phyloP scores from a whole-genome alignment of 2,888 invertebrate species.

The Eupeodes latifasciatus region DNA sequence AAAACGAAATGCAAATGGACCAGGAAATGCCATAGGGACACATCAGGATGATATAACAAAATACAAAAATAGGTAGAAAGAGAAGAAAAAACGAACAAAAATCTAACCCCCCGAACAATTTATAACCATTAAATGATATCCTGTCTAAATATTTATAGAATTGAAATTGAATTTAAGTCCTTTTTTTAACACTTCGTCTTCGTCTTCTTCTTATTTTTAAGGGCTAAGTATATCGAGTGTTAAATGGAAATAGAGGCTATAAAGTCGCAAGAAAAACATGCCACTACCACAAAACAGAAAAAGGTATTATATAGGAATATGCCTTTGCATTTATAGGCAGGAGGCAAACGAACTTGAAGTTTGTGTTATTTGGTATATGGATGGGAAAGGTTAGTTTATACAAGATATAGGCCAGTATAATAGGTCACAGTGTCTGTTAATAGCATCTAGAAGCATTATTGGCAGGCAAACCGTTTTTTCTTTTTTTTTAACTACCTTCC shows the following conservation, averaged over 20 bases:
- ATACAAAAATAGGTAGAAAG: background rate
- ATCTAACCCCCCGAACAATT: constrained; percentile 55
- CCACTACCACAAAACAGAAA: constrained; percentile 2
- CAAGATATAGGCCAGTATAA: constrained; percentile 34
- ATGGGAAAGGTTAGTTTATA: too few species aligned
- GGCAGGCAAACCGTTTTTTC: background rate
- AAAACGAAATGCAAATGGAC: constrained; percentile 31
- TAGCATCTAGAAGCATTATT: constrained; percentile 32
- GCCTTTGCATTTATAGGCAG: constrained; percentile 9
- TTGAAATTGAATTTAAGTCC: constrained; percentile 71
- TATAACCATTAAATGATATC: constrained; percentile 71
- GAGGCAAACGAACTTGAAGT: constrained; percentile 4
- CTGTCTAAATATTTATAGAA: constrained; percentile 72
- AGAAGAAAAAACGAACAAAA: background rate
- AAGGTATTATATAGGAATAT: background rate
- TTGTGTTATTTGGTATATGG: background rate
- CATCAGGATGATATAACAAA: background rate
- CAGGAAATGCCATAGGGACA: constrained; percentile 30
- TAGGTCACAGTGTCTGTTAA: constrained; percentile 45
- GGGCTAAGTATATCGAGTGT: constrained; percentile 25
- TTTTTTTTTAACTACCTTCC: background rate
- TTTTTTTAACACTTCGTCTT: constrained; percentile 45
- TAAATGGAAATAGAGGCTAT: constrained; percentile 40
- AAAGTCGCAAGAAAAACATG: constrained; percentile 29
- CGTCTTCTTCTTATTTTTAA: background rate